Conservation (phyloP, 2,888 invertebrate genomes). For the Nomada goodeniana region DNA sequence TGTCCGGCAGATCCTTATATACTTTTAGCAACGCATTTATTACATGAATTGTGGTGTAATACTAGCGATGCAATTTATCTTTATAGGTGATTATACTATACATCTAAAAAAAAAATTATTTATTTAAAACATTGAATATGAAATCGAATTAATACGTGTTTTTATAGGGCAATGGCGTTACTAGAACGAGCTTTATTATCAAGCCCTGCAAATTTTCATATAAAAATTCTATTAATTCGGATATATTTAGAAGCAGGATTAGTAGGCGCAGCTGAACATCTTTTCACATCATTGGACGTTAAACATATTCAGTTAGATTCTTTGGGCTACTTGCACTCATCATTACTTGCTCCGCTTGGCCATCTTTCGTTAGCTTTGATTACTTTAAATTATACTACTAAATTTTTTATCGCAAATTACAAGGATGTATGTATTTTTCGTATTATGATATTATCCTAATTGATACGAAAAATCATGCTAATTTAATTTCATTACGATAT, state of each 20-base stretch:
- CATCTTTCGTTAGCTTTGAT: slow-evolving; percentile 89
- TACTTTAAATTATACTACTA: slow-evolving; percentile 90
- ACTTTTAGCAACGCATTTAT: slow-evolving; percentile 90
- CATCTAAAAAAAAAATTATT: slow-evolving; percentile 2
- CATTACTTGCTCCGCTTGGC: slow-evolving; percentile 90
- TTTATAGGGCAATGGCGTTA: slow-evolving; percentile 79
- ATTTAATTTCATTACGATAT: slow-evolving; percentile 27
- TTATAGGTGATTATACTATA: slow-evolving; percentile 75
- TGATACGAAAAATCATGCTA: not conserved
- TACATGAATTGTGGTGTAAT: slow-evolving; percentile 86
- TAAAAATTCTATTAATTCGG: slow-evolving; percentile 93
- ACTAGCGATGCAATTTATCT: slow-evolving; percentile 83
- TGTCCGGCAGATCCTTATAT: slow-evolving; percentile 93
- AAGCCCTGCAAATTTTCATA: slow-evolving; percentile 95
- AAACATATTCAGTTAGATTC: slow-evolving; percentile 98
- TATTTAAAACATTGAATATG: slow-evolving; percentile 21
- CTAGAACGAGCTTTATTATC: slow-evolving; percentile 78
- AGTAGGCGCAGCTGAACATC: slow-evolving; percentile 79
- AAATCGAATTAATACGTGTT: slow-evolving; percentile 32
- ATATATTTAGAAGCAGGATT: slow-evolving; percentile 88
- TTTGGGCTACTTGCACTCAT: slow-evolving; percentile 93
- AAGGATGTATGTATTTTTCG: slow-evolving; percentile 90
- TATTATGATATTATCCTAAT: slow-evolving; percentile 20
- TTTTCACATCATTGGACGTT: slow-evolving; percentile 88
- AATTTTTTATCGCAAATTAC: slow-evolving; percentile 94